A percentile compares a stretch with the other conserved stretches of the same genome.
Evolutionary conservation across 2,113 vertebrate genomes (phyloP).

Genomic region (Fregata magnificens): DNA sequence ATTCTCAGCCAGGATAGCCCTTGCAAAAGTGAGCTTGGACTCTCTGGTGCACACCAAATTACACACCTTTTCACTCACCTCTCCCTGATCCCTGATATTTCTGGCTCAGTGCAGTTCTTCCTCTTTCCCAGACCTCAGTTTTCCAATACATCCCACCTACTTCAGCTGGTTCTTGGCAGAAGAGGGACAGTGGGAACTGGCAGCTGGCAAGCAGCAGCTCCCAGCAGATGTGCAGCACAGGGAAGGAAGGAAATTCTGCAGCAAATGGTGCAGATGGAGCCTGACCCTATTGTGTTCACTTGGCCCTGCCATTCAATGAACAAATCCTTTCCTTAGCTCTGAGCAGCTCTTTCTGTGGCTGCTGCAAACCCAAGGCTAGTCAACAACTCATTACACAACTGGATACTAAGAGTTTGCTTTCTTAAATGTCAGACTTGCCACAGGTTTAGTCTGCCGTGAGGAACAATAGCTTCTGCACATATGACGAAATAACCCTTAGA

Average conservation of each 20-base stretch:
- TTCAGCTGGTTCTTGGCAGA: slow-evolving; percentile 2
- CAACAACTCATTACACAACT: background rate
- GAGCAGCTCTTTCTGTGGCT: background rate
- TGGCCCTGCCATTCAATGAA: slow-evolving; percentile 8
- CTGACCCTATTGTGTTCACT: slow-evolving; percentile 36
- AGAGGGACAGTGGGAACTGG: background rate
- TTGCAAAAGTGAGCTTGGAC: background rate
- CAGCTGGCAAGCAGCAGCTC: slow-evolving; percentile 30
- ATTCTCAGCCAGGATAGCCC: background rate
- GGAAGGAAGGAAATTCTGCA: slow-evolving; percentile 58
- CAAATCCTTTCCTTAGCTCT: background rate
- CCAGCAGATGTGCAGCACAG: background rate
- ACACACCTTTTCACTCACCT: slow-evolving; percentile 12
- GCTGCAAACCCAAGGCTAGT: background rate
- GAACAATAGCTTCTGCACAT: background rate
- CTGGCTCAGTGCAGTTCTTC: background rate
- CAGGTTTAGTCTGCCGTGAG: background rate
- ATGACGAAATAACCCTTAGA: background rate
- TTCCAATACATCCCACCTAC: background rate
- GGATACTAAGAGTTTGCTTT: background rate
- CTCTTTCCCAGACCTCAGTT: slow-evolving; percentile 16
- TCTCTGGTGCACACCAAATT: background rate
- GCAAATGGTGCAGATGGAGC: slow-evolving; percentile 36
- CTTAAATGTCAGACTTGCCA: background rate
- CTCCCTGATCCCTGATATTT: slow-evolving; percentile 6